Percentiles rank a stretch among this genome's conserved stretches.
Evolutionary conservation across 2,113 vertebrate genomes (phyloP).

Genomic region (Melanerpes aurifrons): DNA sequence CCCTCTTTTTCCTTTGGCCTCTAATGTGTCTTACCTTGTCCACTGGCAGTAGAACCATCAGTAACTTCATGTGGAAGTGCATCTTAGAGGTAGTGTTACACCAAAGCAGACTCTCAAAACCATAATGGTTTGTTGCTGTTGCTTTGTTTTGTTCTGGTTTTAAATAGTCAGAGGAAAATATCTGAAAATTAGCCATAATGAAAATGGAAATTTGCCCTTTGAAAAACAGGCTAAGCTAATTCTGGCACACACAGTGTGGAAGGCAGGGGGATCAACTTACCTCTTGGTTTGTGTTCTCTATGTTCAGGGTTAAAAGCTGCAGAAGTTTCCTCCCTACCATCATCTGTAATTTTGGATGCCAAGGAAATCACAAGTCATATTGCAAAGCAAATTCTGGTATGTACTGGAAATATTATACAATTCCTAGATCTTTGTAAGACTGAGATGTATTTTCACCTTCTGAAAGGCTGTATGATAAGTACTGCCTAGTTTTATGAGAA

Average conservation of each 20-base stretch:
- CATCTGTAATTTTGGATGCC: constrained; percentile 84
- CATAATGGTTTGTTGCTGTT: neutral
- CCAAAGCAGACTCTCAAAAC: neutral
- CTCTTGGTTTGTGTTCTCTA: neutral
- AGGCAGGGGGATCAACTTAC: neutral
- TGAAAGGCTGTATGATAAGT: neutral
- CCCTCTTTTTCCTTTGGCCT: neutral
- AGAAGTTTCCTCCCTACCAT: constrained; percentile 88
- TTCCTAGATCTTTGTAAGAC: neutral
- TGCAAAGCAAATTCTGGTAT: constrained; percentile 86
- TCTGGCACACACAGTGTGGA: neutral
- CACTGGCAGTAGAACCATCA: neutral
- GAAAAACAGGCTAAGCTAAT: neutral
- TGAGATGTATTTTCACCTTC: neutral
- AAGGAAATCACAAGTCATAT: constrained; percentile 84
- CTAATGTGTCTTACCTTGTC: neutral
- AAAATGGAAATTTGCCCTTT: neutral
- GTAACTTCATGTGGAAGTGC: neutral
- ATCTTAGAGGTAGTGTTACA: neutral
- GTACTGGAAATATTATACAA: constrained; percentile 8
- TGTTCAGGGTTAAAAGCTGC: constrained; percentile 89
- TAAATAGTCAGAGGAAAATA: neutral
- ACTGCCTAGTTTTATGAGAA: neutral
- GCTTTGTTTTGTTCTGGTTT: neutral
- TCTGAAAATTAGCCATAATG: neutral